These are phyloP conservation scores for Seriola quinqueradiata DNA, from an alignment of 2,113 vertebrate species.

Conservation along the genomic window DNA sequence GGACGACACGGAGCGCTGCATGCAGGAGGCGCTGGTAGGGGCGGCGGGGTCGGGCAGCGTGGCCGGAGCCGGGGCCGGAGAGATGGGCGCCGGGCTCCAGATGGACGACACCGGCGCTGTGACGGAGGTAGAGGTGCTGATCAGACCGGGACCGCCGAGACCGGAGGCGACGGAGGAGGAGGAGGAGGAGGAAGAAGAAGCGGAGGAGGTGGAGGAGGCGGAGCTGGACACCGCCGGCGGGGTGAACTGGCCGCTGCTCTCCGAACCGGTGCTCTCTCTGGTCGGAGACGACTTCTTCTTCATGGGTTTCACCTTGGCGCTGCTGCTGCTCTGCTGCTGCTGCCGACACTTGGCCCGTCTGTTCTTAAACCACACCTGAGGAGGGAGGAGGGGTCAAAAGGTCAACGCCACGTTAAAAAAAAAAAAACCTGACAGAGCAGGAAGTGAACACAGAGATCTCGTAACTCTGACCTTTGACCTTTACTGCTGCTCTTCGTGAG, in stretches of 20 bases:
- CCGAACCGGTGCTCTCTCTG: conserved; percentile 93
- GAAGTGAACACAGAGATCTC: background rate
- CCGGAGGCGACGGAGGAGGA: conserved; percentile 62
- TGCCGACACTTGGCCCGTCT: conserved; percentile 89
- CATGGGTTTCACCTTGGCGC: conserved; percentile 89
- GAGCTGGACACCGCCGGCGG: conserved; percentile 90
- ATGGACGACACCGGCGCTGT: conserved; percentile 92
- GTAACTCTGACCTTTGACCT: conserved; percentile 46
- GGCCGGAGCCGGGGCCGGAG: conserved; percentile 87
- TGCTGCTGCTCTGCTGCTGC: conserved; percentile 91
- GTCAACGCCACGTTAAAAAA: conserved; percentile 20
- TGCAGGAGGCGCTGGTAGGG: conserved; percentile 90
- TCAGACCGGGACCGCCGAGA: conserved; percentile 65
- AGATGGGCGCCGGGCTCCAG: conserved; percentile 97
- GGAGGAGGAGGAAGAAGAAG: conserved; percentile 72
- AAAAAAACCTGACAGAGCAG: background rate
- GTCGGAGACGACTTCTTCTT: conserved; percentile 95
- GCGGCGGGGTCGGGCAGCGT: conserved; percentile 86
- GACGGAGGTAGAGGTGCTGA: conserved; percentile 85
- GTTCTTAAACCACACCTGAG: conserved; percentile 99
- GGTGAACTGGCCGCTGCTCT: conserved; percentile 96
- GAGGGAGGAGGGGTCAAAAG: conserved; percentile 31
- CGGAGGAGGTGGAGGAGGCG: conserved; percentile 86
- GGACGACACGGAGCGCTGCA: conserved; percentile 89
- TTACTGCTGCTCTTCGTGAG: background rate